phyloP scores from a whole-genome alignment of 2,888 invertebrate genomes.

The Trilocha varians region DNA sequence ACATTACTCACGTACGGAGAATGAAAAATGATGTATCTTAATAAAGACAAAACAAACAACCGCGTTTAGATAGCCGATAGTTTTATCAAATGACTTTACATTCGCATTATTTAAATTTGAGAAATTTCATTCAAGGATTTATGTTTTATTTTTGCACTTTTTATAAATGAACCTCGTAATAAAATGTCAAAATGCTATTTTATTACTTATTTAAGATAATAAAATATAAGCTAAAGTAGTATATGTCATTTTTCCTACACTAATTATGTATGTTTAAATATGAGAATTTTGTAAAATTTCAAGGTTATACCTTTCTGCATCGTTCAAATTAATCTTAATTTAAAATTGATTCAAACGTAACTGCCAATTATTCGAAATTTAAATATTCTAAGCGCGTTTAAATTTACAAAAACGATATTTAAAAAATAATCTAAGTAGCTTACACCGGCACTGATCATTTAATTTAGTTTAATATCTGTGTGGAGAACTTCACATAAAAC shows the following conservation, averaged over 20 bases:
- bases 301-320: too few species aligned
- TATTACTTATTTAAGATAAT: background rate
- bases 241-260: too few species aligned
- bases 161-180: too few species aligned
- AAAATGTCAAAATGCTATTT: too few species aligned
- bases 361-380: background rate
- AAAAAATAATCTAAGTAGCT: conserved; percentile 4
- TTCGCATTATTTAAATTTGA: background rate
- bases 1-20: background rate
- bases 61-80: background rate
- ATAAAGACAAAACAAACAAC: background rate
- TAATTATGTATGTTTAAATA: too few species aligned
- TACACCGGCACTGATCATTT: conserved; percentile 5
- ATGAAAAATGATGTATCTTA: background rate
- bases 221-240: too few species aligned
- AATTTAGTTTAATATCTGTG: conserved; percentile 4
- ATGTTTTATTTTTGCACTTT: background rate
- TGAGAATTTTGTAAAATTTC: too few species aligned
- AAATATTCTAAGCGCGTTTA: too few species aligned
- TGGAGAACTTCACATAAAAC: conserved; percentile 6
- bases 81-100: background rate
- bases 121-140: background rate
- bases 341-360: background rate
- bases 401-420: too few species aligned
- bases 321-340: background rate